These are phyloP conservation scores for Cheiracanthium punctorium DNA, from an alignment of 2,888 invertebrate genomes.

Conservation along the genomic window DNA sequence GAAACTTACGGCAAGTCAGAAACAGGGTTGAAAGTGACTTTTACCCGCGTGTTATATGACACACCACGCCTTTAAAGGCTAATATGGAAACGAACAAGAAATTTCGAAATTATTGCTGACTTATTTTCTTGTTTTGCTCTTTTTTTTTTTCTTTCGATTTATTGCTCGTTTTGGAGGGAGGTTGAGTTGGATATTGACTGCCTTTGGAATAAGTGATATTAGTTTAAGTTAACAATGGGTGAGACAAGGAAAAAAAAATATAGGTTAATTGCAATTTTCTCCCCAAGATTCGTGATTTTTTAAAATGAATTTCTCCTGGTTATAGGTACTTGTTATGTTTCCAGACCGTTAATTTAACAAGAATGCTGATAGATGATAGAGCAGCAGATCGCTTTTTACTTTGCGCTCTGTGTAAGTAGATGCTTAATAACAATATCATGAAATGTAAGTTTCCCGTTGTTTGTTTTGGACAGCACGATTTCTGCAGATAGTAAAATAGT, in stretches of 20 bases:
- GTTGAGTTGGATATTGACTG: constrained; percentile 20
- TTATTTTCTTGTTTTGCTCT: constrained; percentile 16
- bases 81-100: background rate
- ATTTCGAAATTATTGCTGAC: constrained; percentile 35
- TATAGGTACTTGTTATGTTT: background rate
- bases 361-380: constrained; percentile 6
- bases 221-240: constrained; percentile 50
- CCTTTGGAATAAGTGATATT: constrained; percentile 43
- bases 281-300: background rate
- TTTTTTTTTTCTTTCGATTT: too few species aligned
- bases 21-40: constrained; percentile 29
- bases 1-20: constrained; percentile 17
- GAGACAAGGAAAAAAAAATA: constrained; percentile 14
- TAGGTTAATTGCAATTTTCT: constrained; percentile 49
- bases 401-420: too few species aligned
- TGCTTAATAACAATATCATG: too few species aligned
- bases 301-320: background rate
- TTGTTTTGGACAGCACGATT: too few species aligned
- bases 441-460: too few species aligned
- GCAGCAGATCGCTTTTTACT: background rate
- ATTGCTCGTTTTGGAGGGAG: background rate
- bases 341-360: background rate
- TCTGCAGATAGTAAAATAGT: too few species aligned
- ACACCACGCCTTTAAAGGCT: constrained; percentile 41
- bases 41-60: constrained; percentile 29